Percentiles rank a stretch among this genome's conserved stretches.
Evolutionary conservation across 2,797 vertebrate species (phyloP).

Genomic region (Iguana delicatissima): DNA sequence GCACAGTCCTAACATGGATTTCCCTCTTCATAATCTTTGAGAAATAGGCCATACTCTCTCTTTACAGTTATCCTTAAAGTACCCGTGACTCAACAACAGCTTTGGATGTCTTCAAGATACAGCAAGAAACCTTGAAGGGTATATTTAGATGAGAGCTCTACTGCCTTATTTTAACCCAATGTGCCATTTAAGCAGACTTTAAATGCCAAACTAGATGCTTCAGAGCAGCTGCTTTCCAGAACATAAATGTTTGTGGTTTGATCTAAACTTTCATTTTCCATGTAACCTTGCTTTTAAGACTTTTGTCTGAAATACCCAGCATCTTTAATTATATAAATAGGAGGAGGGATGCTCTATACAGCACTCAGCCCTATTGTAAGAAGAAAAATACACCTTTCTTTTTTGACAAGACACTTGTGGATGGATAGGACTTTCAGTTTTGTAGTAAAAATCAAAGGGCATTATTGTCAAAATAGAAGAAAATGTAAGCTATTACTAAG

Average conservation of each 20-base stretch:
- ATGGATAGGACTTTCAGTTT: not conserved
- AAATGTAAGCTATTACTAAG: not conserved
- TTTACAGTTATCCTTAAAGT: conserved; percentile 24
- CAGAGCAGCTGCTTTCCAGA: not conserved
- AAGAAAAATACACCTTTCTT: not conserved
- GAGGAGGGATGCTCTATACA: not conserved
- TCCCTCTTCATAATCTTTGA: conserved; percentile 17
- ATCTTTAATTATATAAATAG: conserved; percentile 23
- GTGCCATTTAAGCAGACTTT: conserved; percentile 30
- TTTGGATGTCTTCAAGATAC: conserved; percentile 8
- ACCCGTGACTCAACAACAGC: conserved; percentile 22
- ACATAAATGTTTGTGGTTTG: conserved; percentile 27
- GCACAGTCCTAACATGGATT: not conserved
- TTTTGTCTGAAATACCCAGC: conserved; percentile 27
- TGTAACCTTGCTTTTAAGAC: conserved; percentile 22
- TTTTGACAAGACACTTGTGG: not conserved
- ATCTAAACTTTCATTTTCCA: conserved; percentile 20
- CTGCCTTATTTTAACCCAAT: conserved; percentile 30
- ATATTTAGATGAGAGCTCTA: conserved; percentile 33
- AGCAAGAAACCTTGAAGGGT: conserved; percentile 1
- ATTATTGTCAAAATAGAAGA: not conserved
- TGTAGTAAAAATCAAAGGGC: conserved; percentile 7
- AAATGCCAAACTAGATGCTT: conserved; percentile 21
- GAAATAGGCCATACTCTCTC: not conserved
- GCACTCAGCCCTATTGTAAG: not conserved